phyloP scores from a whole-genome alignment of 2,888 invertebrate species.

The Onthophagus sagittarius region DNA sequence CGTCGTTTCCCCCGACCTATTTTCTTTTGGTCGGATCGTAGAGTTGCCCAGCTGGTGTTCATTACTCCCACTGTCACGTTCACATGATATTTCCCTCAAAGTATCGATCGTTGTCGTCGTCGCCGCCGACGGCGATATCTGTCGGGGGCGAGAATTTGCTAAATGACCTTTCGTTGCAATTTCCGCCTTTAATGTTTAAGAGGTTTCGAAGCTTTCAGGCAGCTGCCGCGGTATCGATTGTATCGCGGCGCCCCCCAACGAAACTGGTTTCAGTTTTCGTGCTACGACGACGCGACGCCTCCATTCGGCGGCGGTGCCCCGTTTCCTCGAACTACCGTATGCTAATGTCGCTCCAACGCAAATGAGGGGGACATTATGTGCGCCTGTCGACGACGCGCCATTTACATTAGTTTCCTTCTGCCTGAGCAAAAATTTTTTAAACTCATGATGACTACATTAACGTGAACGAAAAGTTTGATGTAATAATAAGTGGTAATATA shows the following conservation, averaged over 20 bases:
- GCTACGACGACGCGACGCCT: neutral
- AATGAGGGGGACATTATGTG: neutral
- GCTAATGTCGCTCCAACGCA: neutral
- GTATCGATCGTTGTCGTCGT: neutral
- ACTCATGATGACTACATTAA: neutral
- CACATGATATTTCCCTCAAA: neutral
- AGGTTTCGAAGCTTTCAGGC: slow-evolving; percentile 7
- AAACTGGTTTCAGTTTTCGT: neutral
- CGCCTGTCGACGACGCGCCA: neutral
- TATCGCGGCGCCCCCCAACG: neutral
- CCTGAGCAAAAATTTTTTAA: neutral
- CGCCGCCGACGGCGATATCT: neutral
- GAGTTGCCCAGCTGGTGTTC: neutral
- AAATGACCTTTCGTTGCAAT: slow-evolving; percentile 11
- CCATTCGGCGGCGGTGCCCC: neutral
- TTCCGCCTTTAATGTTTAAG: slow-evolving; percentile 13
- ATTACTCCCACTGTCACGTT: neutral
- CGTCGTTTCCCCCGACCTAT: neutral
- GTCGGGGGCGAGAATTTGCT: slow-evolving; percentile 11
- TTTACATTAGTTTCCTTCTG: neutral
- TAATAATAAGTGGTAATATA: no score
- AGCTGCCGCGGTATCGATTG: slow-evolving; percentile 9
- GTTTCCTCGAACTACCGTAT: neutral
- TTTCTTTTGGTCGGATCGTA: neutral
- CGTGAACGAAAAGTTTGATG: neutral